Evolutionary conservation across 2,888 invertebrate species (phyloP).

Genomic region (Spatulosminthurus flaviceps): DNA sequence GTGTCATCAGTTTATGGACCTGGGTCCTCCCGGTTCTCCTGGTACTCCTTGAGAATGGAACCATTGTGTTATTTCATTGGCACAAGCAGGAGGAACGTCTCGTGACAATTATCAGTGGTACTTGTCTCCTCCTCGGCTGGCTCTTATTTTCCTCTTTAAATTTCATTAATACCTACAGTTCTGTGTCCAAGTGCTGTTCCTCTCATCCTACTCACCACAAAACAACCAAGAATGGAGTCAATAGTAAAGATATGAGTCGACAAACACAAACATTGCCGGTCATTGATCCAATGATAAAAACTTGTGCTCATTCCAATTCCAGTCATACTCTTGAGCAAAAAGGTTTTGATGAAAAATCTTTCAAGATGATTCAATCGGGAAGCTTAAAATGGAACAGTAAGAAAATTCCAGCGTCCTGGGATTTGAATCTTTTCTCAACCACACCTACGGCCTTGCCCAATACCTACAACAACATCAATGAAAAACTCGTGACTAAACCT

Average conservation of each 20-base stretch:
- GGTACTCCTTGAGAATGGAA: constrained; percentile 55
- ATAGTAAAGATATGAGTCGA: constrained; percentile 37
- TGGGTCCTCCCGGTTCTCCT: constrained; percentile 59
- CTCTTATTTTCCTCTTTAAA: constrained; percentile 43
- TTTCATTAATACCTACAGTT: constrained; percentile 24
- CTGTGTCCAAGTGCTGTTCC: constrained; percentile 33
- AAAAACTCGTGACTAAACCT: constrained; percentile 11
- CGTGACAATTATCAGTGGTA: constrained; percentile 52
- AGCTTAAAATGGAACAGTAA: constrained; percentile 32
- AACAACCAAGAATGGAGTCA: constrained; percentile 9
- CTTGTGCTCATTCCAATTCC: neutral
- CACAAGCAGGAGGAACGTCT: constrained; percentile 44
- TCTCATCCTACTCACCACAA: neutral
- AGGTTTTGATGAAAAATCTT: neutral
- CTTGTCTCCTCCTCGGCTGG: constrained; percentile 57
- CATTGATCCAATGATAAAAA: constrained; percentile 34
- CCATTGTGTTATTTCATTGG: constrained; percentile 57
- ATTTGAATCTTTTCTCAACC: constrained; percentile 33
- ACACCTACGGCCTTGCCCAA: constrained; percentile 28
- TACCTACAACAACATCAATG: constrained; percentile 43
- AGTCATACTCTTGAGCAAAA: neutral
- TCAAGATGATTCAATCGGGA: constrained; percentile 18
- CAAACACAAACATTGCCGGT: constrained; percentile 34
- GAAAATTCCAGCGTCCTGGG: constrained; percentile 34
- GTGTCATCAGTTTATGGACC: constrained; percentile 22